Evolutionary conservation across 2,113 vertebrate species (phyloP).

Genomic region (Nothoprocta perdicaria): DNA sequence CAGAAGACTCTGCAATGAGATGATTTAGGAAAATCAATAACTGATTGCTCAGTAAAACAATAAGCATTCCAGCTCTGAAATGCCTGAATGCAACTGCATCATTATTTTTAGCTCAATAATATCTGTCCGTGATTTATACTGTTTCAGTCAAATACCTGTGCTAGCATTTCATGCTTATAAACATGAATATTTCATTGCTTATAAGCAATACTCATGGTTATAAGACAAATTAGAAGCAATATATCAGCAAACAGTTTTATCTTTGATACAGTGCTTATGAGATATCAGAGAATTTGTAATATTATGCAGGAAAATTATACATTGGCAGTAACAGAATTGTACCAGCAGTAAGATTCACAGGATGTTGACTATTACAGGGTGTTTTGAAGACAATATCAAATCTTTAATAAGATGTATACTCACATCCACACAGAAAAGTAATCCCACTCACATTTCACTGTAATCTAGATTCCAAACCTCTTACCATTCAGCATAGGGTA

Average conservation of each 20-base stretch:
- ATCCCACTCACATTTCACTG: slow-evolving; percentile 35
- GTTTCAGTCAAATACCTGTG: not conserved
- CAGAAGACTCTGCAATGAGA: slow-evolving; percentile 89
- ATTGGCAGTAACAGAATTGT: not conserved
- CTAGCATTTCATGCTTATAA: not conserved
- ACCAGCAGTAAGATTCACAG: not conserved
- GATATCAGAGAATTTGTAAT: not conserved
- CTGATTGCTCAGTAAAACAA: slow-evolving; percentile 21
- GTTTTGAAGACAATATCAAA: not conserved
- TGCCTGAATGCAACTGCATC: not conserved
- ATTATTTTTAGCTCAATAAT: slow-evolving; percentile 35
- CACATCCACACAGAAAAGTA: slow-evolving; percentile 1
- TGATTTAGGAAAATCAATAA: slow-evolving; percentile 37
- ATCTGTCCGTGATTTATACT: not conserved
- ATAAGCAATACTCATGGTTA: not conserved
- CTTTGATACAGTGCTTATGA: not conserved
- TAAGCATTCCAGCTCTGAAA: slow-evolving; percentile 15
- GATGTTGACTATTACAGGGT: not conserved
- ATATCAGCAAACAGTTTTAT: not conserved
- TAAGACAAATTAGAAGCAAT: slow-evolving; percentile 17
- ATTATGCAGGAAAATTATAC: not conserved
- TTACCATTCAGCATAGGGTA: not conserved
- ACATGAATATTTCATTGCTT: too few species aligned
- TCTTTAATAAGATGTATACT: slow-evolving; percentile 46
- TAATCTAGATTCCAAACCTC: slow-evolving; percentile 57